Evolutionary conservation across 2,113 vertebrate species (phyloP).

Genomic region (Bombycilla garrulus): DNA sequence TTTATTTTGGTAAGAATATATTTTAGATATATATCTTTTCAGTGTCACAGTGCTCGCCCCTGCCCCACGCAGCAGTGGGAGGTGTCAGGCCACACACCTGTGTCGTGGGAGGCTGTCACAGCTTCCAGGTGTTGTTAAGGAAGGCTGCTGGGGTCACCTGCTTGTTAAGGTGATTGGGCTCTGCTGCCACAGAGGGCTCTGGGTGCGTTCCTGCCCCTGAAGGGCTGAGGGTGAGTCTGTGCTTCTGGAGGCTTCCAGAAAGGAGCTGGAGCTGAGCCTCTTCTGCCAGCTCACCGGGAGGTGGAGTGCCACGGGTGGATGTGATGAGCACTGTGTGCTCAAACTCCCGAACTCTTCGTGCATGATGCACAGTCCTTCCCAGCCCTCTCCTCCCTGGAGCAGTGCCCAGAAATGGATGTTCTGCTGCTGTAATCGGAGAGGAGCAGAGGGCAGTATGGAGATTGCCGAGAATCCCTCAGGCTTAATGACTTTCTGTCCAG

Average conservation of each 20-base stretch:
- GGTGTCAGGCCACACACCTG: not conserved
- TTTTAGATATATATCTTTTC: too few relatives aligned
- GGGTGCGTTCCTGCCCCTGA: not conserved
- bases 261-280: not conserved
- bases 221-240: not conserved
- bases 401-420: slow-evolving; percentile 23
- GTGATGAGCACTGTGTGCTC: not conserved
- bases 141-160: not conserved
- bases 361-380: not conserved
- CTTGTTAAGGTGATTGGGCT: not conserved
- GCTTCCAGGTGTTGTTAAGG: not conserved
- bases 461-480: not conserved
- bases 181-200: not conserved
- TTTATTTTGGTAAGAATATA: too few relatives aligned
- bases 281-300: not conserved
- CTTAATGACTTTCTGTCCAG: not conserved
- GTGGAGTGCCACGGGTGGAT: not conserved
- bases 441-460: not conserved
- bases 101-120: rapidly evolving
- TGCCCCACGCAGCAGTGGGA: rapidly evolving
- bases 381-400: slow-evolving; percentile 38
- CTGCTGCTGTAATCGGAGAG: not conserved
- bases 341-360: not conserved
- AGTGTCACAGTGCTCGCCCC: not conserved
- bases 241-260: not conserved